A percentile compares a stretch with the other conserved stretches of the same genome.
Conservation (phyloP, 2,113 vertebrate genomes). For the Nothoprocta pentlandii region DNA sequence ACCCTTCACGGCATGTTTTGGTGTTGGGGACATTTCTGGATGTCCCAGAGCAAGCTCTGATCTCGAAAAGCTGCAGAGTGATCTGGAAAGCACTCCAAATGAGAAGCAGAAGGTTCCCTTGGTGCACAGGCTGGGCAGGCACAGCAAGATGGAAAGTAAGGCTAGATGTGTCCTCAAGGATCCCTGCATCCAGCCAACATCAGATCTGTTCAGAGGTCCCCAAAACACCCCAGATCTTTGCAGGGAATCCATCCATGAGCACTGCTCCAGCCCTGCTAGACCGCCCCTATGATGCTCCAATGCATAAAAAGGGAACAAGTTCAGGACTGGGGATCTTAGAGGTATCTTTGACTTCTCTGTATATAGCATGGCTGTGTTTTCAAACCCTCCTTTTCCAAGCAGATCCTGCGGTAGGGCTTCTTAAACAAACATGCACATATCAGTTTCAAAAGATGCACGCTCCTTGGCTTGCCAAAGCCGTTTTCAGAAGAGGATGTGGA, state of each 20-base stretch:
- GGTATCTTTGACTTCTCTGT: background rate
- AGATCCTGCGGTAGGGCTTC: background rate
- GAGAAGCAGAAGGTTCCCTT: background rate
- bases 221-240: background rate
- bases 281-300: fast-evolving
- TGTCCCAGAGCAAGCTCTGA: background rate
- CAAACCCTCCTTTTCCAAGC: background rate
- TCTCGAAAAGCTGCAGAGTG: background rate
- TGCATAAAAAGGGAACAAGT: background rate
- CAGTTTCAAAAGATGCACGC: background rate
- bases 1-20: fast-evolving
- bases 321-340: fast-evolving
- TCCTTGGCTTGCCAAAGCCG: background rate
- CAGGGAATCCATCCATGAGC: background rate
- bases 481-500: background rate
- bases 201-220: background rate
- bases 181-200: fast-evolving
- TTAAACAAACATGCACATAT: fast-evolving
- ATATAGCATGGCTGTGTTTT: background rate
- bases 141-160: background rate
- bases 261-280: background rate
- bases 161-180: background rate
- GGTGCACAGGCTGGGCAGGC: background rate
- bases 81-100: background rate
- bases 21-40: background rate